Evolutionary conservation across 2,797 vertebrate genomes (phyloP).

Genomic region (Lindbergichthys nudifrons): DNA sequence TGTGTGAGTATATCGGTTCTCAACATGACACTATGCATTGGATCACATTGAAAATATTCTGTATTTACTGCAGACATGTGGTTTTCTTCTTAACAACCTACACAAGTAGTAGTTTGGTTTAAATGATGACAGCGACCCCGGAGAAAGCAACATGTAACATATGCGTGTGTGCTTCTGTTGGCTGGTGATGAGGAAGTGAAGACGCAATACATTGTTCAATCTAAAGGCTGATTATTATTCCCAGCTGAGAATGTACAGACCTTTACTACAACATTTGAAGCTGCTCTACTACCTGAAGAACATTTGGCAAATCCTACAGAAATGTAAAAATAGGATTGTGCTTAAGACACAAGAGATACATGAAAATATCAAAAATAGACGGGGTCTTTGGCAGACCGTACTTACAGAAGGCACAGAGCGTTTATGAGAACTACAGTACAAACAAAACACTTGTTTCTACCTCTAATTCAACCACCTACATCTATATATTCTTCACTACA

Average conservation of each 20-base stretch:
- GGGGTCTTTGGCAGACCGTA: conserved; percentile 23
- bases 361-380: conserved; percentile 43
- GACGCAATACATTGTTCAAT: neutral
- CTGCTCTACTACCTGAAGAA: conserved; percentile 13
- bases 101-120: conserved; percentile 1
- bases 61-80: conserved; percentile 12
- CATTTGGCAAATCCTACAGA: conserved; percentile 40
- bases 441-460: conserved; percentile 24
- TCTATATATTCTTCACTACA: neutral
- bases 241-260: conserved; percentile 2
- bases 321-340: conserved; percentile 14
- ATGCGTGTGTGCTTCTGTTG: conserved; percentile 27
- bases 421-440: conserved; percentile 25
- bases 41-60: conserved; percentile 6
- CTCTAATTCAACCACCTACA: conserved; percentile 1
- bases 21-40: conserved; percentile 4
- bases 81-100: neutral
- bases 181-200: conserved; percentile 25
- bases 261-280: conserved; percentile 7
- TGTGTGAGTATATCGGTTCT: conserved; percentile 20
- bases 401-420: conserved; percentile 67
- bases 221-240: conserved; percentile 1
- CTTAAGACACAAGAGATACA: conserved; percentile 17
- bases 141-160: conserved; percentile 18
- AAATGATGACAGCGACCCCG: neutral